These are phyloP conservation scores for Sipha flava DNA, from an alignment of 1,140 invertebrate species.

Conservation along the genomic window DNA sequence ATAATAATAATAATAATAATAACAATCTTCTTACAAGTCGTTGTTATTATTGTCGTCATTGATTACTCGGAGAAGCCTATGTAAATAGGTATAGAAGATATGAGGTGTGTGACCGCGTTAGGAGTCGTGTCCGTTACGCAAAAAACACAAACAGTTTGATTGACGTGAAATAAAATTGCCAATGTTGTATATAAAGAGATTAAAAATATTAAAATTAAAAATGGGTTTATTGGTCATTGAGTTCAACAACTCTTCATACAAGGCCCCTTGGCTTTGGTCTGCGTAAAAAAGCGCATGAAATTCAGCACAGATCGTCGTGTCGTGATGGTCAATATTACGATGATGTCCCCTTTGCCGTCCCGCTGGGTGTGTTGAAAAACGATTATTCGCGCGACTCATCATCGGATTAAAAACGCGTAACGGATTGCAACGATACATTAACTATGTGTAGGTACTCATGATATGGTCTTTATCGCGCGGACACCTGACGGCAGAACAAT, in stretches of 20 bases:
- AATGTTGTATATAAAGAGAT: too few species aligned
- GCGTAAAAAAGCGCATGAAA: background rate
- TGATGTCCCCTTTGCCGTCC: background rate
- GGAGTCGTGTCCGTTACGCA: background rate
- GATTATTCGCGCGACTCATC: background rate
- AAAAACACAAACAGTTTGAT: background rate
- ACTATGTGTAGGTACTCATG: too few species aligned
- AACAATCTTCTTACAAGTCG: too few species aligned
- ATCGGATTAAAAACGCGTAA: background rate
- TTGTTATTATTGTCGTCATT: too few species aligned
- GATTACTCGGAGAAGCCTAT: too few species aligned
- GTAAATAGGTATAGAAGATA: too few species aligned
- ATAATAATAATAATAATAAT: too few species aligned
- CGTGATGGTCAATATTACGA: too few species aligned
- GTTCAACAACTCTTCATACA: background rate
- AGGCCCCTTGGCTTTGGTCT: background rate
- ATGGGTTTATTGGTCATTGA: slow-evolving; percentile 2
- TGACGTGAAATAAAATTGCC: background rate
- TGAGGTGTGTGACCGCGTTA: too few species aligned
- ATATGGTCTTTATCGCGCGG: background rate
- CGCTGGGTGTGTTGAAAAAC: background rate
- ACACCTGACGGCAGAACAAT: background rate
- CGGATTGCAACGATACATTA: too few species aligned
- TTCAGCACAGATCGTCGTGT: background rate
- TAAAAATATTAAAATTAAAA: background rate